Percentiles rank a stretch among this genome's conserved stretches.
Conservation (phyloP, 2,797 vertebrate genomes). For the Selene dorsalis region DNA sequence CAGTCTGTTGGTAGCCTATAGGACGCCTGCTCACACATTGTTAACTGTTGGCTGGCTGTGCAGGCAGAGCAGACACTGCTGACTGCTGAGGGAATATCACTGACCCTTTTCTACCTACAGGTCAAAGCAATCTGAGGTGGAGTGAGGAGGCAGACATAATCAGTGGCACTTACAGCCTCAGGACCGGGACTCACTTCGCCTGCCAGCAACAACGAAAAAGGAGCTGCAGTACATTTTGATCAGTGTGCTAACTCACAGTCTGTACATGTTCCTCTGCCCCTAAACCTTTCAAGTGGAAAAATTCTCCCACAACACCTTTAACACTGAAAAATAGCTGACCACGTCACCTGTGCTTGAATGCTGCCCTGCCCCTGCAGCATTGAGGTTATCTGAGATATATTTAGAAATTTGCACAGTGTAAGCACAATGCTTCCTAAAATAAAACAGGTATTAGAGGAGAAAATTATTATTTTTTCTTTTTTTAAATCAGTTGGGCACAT, state of each 20-base stretch:
- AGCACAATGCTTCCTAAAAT: background rate
- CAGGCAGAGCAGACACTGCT: conserved; percentile 43
- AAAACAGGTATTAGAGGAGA: background rate
- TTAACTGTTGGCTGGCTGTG: conserved; percentile 24
- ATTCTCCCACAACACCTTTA: background rate
- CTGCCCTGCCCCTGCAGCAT: background rate
- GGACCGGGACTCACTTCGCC: background rate
- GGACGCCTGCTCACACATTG: conserved; percentile 61
- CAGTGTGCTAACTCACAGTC: background rate
- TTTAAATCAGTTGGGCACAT: background rate
- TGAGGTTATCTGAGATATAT: background rate
- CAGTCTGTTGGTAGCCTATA: conserved; percentile 38
- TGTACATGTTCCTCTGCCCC: too few species aligned
- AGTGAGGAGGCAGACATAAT: conserved; percentile 27
- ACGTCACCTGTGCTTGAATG: background rate
- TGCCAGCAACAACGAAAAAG: background rate
- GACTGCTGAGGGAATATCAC: conserved; percentile 46
- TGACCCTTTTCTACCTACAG: conserved; percentile 22
- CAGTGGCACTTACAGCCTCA: conserved; percentile 15
- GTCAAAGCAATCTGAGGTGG: conserved; percentile 30
- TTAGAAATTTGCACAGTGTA: background rate
- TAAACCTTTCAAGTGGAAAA: too few species aligned
- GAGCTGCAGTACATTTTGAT: background rate
- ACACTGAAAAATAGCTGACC: background rate
- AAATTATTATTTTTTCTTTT: background rate